phyloP scores from a whole-genome alignment of 2,113 vertebrate species.

The Embiotoca jacksoni region DNA sequence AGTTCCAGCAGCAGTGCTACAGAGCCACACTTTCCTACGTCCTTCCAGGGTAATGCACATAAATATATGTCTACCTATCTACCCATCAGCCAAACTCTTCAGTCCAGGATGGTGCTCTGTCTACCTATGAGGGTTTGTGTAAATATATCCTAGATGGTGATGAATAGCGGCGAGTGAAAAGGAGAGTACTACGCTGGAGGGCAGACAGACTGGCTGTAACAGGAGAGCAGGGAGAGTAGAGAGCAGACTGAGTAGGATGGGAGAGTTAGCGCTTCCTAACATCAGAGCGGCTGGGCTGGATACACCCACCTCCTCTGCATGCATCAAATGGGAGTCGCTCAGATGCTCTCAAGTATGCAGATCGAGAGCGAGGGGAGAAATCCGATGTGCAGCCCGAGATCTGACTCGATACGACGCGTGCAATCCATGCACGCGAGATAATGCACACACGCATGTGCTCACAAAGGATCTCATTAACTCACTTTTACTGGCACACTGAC shows the following conservation, averaged over 20 bases:
- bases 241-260: constrained; percentile 80
- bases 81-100: constrained; percentile 24
- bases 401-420: constrained; percentile 46
- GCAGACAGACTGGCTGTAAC: constrained; percentile 70
- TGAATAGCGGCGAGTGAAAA: constrained; percentile 55
- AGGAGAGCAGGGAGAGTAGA: constrained; percentile 62
- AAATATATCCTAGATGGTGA: constrained; percentile 61
- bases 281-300: constrained; percentile 71
- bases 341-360: constrained; percentile 50
- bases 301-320: constrained; percentile 74
- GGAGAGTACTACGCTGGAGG: constrained; percentile 62
- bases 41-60: constrained; percentile 13
- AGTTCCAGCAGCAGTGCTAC: constrained; percentile 13
- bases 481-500: constrained; percentile 13
- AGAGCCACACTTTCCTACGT: constrained; percentile 26
- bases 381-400: constrained; percentile 21
- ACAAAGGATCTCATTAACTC: constrained; percentile 55
- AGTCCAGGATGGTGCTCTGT: constrained; percentile 15
- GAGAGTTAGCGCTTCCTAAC: constrained; percentile 62
- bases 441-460: constrained; percentile 21
- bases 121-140: constrained; percentile 56
- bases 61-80: constrained; percentile 20
- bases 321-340: constrained; percentile 58
- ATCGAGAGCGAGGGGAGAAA: constrained; percentile 9
- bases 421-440: constrained; percentile 38